Evolutionary conservation across 2,888 invertebrate genomes (phyloP), one percentile per base, ranked within the genome.

Genomic region (Willowsia nigromaculata): DNA sequence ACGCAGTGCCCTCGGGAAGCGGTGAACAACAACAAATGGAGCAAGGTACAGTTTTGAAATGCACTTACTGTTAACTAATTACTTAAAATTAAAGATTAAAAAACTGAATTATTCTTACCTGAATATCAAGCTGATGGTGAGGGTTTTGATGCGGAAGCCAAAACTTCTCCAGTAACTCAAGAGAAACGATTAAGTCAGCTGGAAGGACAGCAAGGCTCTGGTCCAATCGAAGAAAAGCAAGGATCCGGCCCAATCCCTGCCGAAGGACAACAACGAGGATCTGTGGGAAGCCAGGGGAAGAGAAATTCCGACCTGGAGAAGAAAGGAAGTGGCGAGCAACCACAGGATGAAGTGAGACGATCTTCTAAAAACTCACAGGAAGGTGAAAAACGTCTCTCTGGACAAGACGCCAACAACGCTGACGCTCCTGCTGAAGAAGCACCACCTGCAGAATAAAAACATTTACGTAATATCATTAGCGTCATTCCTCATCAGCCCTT

Each of bases 361-460:
- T 11, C 18, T 18, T 82, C 81, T 11, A 30, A n/a, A 13, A 82
- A 43, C n/a, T 82, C 81, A 1, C 59, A 13, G 5, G 59, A 78
- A 13, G 15, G 3, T n/a, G 65, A 56, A 43, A 76, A 68, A 50
- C 83, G 25, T 4, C 2, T 25, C 7, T 68, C 65, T n/a, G 68
- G 84, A 2, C 59, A 56, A 37, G 68, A 84, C 18, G 71, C 47
- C n/a, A 83, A 85, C 43, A 47, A 43, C 30, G 47, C 40, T 0
- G 65, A 62, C 37, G 43, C 81, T 13, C 33, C 84, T 11, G 37
- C 22, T 40, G 84, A 25, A 15, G 53, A 47, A 22, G 40, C 22
- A 1, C 56, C 50, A 50, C 50, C 50, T 50, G 50, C 50, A 50
- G 50, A 50, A 50, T 50, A 50, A 50, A 50, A 9, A 50, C 5